Percentiles rank a stretch among this genome's conserved stretches.
These are phyloP conservation scores for Gymnoscopelus microlampas DNA, from an alignment of 2,797 vertebrate genomes.

Conservation along the genomic window DNA sequence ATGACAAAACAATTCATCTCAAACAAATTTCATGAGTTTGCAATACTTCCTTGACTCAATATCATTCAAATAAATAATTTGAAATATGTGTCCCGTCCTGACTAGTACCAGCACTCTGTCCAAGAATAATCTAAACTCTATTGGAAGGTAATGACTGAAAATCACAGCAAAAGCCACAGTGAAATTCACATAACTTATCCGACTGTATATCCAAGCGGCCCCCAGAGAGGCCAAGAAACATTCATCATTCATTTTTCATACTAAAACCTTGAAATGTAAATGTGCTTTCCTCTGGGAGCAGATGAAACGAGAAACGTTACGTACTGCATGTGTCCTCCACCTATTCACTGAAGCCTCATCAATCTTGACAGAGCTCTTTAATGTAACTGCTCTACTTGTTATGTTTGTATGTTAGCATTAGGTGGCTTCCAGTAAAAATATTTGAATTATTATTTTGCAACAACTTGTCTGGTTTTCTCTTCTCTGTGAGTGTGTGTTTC, in stretches of 20 bases:
- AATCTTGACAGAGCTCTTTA: constrained; percentile 60
- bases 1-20: constrained; percentile 1
- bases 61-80: neutral
- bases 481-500: constrained; percentile 15
- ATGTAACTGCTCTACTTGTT: constrained; percentile 64
- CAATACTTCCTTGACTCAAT: neutral
- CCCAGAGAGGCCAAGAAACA: constrained; percentile 24
- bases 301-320: constrained; percentile 32
- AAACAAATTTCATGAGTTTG: neutral
- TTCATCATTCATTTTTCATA: constrained; percentile 2
- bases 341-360: constrained; percentile 45
- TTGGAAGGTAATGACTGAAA: neutral
- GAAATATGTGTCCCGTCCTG: neutral
- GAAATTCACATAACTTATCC: constrained; percentile 8
- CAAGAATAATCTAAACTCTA: constrained; percentile 12
- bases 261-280: constrained; percentile 55
- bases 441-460: constrained; percentile 59
- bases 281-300: constrained; percentile 35
- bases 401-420: constrained; percentile 60
- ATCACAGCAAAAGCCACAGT: constrained; percentile 17
- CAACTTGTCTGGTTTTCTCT: constrained; percentile 44
- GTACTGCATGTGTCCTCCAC: constrained; percentile 4
- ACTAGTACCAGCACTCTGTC: constrained; percentile 5
- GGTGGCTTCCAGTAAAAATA: constrained; percentile 64
- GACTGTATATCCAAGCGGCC: constrained; percentile 24